phyloP scores from a whole-genome alignment of 37 sponge, comb jelly and placozoan species.

The Aplysina aerophoba region DNA sequence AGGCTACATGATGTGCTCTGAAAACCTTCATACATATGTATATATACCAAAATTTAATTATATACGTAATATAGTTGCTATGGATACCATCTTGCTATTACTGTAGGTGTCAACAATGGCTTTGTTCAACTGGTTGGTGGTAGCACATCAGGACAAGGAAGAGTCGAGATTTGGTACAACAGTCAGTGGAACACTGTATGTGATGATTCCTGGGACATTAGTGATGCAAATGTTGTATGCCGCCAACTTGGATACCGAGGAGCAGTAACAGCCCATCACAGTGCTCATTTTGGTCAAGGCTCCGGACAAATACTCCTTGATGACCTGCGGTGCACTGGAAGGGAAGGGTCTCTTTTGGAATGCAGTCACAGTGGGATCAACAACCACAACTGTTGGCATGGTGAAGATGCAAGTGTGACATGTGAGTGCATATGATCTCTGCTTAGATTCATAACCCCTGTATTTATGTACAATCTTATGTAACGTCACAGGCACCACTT shows the following conservation, averaged over 20 bases:
- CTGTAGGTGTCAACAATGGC: too few relatives aligned
- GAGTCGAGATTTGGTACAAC: slow-evolving; percentile 39
- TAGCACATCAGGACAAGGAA: neutral
- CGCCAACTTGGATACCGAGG: slow-evolving; percentile 39
- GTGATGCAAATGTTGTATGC: slow-evolving; percentile 41
- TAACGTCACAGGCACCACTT: too few relatives aligned
- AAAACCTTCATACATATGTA: too few relatives aligned
- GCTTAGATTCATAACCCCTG: too few relatives aligned
- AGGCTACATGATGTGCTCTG: too few relatives aligned
- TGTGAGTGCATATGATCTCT: too few relatives aligned
- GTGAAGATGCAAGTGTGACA: neutral
- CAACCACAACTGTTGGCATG: neutral
- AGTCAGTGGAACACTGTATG: slow-evolving; percentile 38
- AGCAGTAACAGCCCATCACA: neutral
- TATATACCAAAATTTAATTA: too few relatives aligned
- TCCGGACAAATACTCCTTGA: neutral
- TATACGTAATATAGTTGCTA: too few relatives aligned
- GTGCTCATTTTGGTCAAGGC: slow-evolving; percentile 3
- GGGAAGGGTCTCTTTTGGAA: neutral
- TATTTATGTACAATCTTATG: too few relatives aligned
- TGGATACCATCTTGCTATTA: too few relatives aligned
- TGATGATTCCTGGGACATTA: slow-evolving; percentile 24
- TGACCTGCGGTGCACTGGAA: neutral
- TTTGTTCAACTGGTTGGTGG: slow-evolving; percentile 26
- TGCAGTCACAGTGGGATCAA: neutral